A percentile compares a stretch with the other conserved stretches of the same genome.
phyloP scores from a whole-genome alignment of 2,888 invertebrate genomes.

The Morpho deidamia region DNA sequence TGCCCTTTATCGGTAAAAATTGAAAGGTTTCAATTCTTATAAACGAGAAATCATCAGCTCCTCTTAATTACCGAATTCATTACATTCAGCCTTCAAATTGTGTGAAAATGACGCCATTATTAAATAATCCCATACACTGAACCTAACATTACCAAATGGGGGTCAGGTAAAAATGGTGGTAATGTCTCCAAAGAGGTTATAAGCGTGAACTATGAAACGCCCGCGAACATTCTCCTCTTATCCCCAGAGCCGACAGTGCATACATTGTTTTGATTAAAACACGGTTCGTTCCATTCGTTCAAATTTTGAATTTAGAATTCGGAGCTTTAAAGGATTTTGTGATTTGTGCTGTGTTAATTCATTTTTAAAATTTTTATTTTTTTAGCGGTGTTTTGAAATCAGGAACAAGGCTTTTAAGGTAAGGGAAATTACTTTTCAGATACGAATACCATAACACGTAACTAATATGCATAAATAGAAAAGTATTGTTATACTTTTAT shows the following conservation, averaged over 20 bases:
- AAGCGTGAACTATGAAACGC: slow-evolving; percentile 52
- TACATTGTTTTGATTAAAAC: not conserved
- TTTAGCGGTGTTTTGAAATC: slow-evolving; percentile 21
- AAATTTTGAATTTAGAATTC: slow-evolving; percentile 13
- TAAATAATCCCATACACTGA: slow-evolving; percentile 20
- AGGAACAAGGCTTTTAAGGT: slow-evolving; percentile 18
- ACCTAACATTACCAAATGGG: slow-evolving; percentile 25
- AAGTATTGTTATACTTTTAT: no score
- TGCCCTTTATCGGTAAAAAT: not conserved
- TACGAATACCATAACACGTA: no score
- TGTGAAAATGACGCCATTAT: slow-evolving; percentile 19
- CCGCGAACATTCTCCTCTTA: slow-evolving; percentile 49
- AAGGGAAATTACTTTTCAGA: slow-evolving; percentile 9
- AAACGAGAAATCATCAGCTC: not conserved
- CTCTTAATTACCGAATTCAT: slow-evolving; percentile 8
- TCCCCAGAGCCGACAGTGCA: slow-evolving; percentile 18
- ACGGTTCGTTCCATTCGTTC: slow-evolving; percentile 17
- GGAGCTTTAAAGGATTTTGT: slow-evolving; percentile 14
- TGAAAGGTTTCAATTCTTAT: not conserved
- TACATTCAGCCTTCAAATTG: slow-evolving; percentile 10
- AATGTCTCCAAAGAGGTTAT: slow-evolving; percentile 44
- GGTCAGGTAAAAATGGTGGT: slow-evolving; percentile 39
- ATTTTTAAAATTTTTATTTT: slow-evolving; percentile 17
- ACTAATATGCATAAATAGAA: not conserved
- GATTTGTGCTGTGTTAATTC: slow-evolving; percentile 16